phyloP scores from a whole-genome alignment of 2,797 vertebrate species.

The Scolopax rusticola region DNA sequence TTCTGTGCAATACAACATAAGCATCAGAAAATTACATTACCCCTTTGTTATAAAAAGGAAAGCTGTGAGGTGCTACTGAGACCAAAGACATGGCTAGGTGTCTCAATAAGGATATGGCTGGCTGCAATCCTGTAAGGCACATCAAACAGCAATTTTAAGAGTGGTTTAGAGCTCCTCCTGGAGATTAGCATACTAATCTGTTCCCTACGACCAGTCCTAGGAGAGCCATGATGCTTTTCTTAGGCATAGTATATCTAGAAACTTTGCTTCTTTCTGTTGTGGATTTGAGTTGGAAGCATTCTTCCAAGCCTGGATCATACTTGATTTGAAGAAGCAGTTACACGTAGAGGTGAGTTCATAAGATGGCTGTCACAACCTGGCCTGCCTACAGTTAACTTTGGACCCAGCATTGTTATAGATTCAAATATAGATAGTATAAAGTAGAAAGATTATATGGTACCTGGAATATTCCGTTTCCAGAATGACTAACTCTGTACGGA shows the following conservation, averaged over 20 bases:
- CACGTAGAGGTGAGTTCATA: accelerated
- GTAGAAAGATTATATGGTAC: background rate
- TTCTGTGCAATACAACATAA: background rate
- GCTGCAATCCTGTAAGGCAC: background rate
- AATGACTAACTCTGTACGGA: background rate
- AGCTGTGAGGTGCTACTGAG: background rate
- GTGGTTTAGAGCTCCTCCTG: background rate
- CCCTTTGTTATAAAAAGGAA: background rate
- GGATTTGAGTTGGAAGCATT: background rate
- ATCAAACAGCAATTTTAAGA: background rate
- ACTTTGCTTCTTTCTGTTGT: background rate
- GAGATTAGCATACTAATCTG: accelerated
- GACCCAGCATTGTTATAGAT: background rate
- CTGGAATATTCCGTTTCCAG: background rate
- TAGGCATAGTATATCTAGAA: background rate
- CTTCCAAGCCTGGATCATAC: background rate
- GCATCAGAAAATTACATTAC: background rate
- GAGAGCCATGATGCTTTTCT: background rate
- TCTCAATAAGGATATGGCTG: background rate
- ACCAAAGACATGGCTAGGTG: background rate
- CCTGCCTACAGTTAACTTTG: background rate
- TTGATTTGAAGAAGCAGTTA: background rate
- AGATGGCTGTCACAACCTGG: background rate
- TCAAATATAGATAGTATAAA: background rate
- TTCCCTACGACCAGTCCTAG: background rate